Conservation (phyloP, 2,113 vertebrate species). For the Paratilapia polleni region DNA sequence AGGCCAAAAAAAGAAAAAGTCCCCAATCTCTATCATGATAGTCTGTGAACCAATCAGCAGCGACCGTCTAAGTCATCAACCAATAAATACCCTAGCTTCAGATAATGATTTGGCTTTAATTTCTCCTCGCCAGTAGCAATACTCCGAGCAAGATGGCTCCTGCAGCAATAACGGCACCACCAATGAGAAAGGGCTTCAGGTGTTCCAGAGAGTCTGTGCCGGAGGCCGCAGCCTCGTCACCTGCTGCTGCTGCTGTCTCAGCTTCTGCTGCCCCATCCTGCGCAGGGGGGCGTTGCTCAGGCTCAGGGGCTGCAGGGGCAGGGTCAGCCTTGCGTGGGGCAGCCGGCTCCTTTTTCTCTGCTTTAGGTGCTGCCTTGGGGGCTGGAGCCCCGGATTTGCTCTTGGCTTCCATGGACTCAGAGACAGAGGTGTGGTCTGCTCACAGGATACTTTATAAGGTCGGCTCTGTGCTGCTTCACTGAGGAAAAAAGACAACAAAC, state of each 20-base stretch:
- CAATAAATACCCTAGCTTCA: slow-evolving; percentile 52
- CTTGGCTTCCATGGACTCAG: slow-evolving; percentile 79
- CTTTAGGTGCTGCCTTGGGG: slow-evolving; percentile 74
- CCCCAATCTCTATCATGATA: slow-evolving; percentile 50
- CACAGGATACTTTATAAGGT: slow-evolving; percentile 63
- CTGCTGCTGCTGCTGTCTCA: slow-evolving; percentile 60
- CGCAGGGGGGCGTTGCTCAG: slow-evolving; percentile 57
- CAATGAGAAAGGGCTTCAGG: slow-evolving; percentile 83
- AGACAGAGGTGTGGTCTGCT: slow-evolving; percentile 67
- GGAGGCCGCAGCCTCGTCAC: slow-evolving; percentile 63
- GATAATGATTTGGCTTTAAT: slow-evolving; percentile 68
- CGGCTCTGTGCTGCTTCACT: slow-evolving; percentile 71
- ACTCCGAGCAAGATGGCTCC: slow-evolving; percentile 81
- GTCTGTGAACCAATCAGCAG: slow-evolving; percentile 72
- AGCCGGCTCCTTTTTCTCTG: slow-evolving; percentile 80
- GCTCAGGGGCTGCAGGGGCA: slow-evolving; percentile 67
- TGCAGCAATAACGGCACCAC: slow-evolving; percentile 78
- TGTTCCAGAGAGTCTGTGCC: slow-evolving; percentile 81
- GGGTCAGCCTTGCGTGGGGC: slow-evolving; percentile 73
- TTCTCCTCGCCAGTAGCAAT: slow-evolving; percentile 80
- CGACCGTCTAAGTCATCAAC: slow-evolving; percentile 40
- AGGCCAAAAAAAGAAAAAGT: slow-evolving; percentile 49
- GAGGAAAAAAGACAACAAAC: slow-evolving; percentile 53
- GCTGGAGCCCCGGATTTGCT: slow-evolving; percentile 71
- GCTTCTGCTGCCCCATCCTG: slow-evolving; percentile 73